Base-by-base conservation (phyloP, 2,797 vertebrate genomes). In the Esox lucius region DNA sequence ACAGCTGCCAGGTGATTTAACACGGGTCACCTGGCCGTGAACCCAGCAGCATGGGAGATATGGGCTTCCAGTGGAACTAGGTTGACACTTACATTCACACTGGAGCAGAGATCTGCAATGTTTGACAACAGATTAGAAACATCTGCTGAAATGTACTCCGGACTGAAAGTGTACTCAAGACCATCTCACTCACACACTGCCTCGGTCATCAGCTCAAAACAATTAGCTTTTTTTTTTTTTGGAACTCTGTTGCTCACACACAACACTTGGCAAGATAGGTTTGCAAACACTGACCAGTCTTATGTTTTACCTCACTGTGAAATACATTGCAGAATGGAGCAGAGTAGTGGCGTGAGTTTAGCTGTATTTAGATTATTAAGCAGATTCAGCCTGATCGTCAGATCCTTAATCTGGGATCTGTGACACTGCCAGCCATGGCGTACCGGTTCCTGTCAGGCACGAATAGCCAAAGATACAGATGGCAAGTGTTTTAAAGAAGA, bases 391-490 rank as follows among this genome's bases (percentile, higher is more conserved):
- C 66, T 74, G 56, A 72, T 79, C 15, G 66, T 16, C 71, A 68
- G 33, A 35, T 66, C 62, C 39, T 68, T 77, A 74, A 77, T 78
- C 66, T 62, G 75, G 77, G 66, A 59, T 81, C 73, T 61, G 56
- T 26, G 22, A 33, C 33, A 42, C 46, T 77, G 49, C 56, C 75
- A 0, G 46, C 53, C 12, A 11, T n/a, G 26, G 22, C 19, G 28
- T 24, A 42, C 66, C 73, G 67, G 66, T 62, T 39, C 31, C 22
- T 72, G 64, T 39, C 56, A 65, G n/a, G 33, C 59, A 42, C 8
- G 65, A 46, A 46, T 62, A 26, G 15, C n/a, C 46, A 22, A 39
- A 70, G 33, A 53, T 19, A 17, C 5, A 69, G 56, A 42, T 59
- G 17, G 22, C 42, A 59, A 4, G 56, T 59, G 56, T 59, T n/a